Evolutionary conservation across 2,113 vertebrate species (phyloP).

Genomic region (Oryzias celebensis): DNA sequence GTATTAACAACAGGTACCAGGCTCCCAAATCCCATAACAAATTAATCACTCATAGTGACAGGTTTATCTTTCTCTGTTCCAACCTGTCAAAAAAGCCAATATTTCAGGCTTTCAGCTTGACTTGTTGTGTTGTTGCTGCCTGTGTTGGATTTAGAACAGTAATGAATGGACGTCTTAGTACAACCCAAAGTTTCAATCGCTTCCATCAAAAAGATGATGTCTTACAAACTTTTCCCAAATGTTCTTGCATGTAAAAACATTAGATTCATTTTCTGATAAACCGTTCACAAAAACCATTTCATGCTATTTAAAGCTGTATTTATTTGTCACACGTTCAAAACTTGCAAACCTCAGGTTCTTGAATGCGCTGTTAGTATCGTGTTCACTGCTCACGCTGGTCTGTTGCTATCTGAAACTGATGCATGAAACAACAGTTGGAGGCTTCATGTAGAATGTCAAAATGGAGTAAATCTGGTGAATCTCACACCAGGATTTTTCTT

Average conservation of each 20-base stretch:
- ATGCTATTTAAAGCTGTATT: too few species aligned
- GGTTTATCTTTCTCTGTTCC: conserved; percentile 63
- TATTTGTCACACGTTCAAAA: too few species aligned
- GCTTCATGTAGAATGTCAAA: too few species aligned
- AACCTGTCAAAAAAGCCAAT: conserved; percentile 61
- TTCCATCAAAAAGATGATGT: conserved; percentile 11
- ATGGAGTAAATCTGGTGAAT: too few species aligned
- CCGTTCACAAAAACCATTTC: too few species aligned
- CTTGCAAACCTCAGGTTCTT: too few species aligned
- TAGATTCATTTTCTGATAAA: too few species aligned
- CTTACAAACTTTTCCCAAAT: conserved; percentile 4
- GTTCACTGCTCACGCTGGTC: too few species aligned
- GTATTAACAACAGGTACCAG: conserved; percentile 39
- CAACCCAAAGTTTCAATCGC: conserved; percentile 14
- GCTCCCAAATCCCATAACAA: conserved; percentile 48
- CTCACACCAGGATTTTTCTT: too few species aligned
- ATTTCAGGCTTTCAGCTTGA: conserved; percentile 30
- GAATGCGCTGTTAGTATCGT: too few species aligned
- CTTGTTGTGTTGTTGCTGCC: conserved; percentile 40
- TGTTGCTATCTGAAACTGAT: too few species aligned
- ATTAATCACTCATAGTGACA: conserved; percentile 67
- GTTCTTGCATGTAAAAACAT: background rate
- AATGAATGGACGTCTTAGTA: conserved; percentile 22
- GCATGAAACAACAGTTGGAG: too few species aligned
- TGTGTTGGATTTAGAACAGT: conserved; percentile 38